Evolutionary conservation across 1,140 invertebrate species (phyloP).

Genomic region (Diachasmimorpha longicaudata): DNA sequence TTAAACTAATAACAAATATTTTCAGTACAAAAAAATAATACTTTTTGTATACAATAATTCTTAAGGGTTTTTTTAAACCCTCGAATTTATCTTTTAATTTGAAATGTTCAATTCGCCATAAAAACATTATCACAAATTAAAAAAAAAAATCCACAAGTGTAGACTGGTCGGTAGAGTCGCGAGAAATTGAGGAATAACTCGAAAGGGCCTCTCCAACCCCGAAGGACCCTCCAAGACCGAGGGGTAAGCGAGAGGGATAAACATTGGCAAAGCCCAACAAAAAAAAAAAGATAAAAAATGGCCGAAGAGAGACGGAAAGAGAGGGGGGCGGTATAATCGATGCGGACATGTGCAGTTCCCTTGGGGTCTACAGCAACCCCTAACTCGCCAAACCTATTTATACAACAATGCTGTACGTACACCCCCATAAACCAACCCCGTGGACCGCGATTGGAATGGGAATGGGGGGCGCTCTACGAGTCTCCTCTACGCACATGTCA

Average conservation of each 20-base stretch:
- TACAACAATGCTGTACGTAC: constrained; percentile 61
- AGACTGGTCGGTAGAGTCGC: background rate
- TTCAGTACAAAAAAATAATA: too few species aligned
- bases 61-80: too few species aligned
- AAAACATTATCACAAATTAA: background rate
- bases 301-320: constrained; percentile 19
- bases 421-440: constrained; percentile 60
- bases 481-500: constrained; percentile 26
- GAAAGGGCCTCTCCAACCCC: constrained; percentile 8
- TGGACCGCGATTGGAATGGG: constrained; percentile 49
- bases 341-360: constrained; percentile 64
- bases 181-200: constrained; percentile 11
- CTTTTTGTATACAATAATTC: too few species aligned
- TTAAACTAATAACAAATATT: too few species aligned
- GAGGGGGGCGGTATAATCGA: constrained; percentile 58
- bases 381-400: constrained; percentile 66
- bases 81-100: too few species aligned
- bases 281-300: constrained; percentile 3
- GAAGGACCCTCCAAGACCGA: background rate
- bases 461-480: constrained; percentile 32
- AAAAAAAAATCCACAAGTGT: background rate
- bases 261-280: constrained; percentile 1
- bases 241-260: background rate
- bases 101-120: too few species aligned
- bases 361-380: constrained; percentile 59